These are phyloP conservation scores for Emydura subglobosa DNA, from an alignment of 2,113 vertebrate species.

Conservation along the genomic window DNA sequence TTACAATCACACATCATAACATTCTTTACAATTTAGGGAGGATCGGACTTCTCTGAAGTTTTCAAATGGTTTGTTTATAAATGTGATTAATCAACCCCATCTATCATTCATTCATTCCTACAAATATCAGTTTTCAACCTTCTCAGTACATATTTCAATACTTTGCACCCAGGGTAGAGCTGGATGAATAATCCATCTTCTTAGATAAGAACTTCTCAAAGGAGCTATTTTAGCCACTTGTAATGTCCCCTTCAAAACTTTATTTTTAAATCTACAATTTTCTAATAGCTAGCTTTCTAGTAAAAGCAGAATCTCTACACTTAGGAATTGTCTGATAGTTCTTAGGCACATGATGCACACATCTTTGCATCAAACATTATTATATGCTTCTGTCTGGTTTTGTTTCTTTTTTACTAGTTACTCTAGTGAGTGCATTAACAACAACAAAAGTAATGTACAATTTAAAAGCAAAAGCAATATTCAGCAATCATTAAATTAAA, in stretches of 20 bases:
- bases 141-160: neutral
- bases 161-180: neutral
- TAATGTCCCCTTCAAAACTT: neutral
- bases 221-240: neutral
- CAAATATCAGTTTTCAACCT: neutral
- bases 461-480: neutral
- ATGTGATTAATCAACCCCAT: neutral
- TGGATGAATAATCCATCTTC: neutral
- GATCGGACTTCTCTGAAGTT: neutral
- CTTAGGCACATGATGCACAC: neutral
- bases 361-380: neutral
- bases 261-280: neutral
- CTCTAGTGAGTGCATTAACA: neutral
- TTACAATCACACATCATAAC: neutral
- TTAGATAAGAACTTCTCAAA: neutral
- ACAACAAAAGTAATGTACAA: neutral
- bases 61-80: neutral
- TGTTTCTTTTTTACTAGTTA: neutral
- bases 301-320: neutral
- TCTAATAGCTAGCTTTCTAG: neutral
- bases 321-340: neutral
- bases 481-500: neutral
- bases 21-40: neutral
- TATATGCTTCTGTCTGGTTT: neutral
- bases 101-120: neutral